A percentile compares a stretch with the other conserved stretches of the same genome.
phyloP scores from a whole-genome alignment of 2,113 vertebrate species.

The Hippocampus guttulatus region DNA sequence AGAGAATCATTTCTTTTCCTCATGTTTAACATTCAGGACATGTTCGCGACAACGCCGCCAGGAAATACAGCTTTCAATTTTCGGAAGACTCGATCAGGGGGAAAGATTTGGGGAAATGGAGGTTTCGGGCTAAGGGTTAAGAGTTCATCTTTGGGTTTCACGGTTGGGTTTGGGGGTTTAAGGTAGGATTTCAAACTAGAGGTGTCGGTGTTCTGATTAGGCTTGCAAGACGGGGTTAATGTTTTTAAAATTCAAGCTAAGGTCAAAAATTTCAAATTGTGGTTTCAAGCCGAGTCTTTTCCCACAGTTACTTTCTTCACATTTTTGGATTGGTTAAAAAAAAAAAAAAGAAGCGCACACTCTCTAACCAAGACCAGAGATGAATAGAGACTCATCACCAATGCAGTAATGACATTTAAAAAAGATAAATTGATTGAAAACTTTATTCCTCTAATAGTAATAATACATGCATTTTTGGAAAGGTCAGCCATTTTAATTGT shows the following conservation, averaged over 20 bases:
- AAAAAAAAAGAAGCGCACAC: too few species aligned
- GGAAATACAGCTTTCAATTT: not conserved
- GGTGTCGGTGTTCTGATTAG: not conserved
- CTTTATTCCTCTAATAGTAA: not conserved
- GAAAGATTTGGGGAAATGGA: not conserved
- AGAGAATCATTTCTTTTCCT: not conserved
- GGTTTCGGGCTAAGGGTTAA: not conserved
- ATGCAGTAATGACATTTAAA: not conserved
- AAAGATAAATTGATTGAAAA: not conserved
- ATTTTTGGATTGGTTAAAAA: too few species aligned
- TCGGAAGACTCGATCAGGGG: not conserved
- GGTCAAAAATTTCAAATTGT: not conserved
- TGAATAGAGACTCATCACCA: not conserved
- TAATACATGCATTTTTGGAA: conserved; percentile 1
- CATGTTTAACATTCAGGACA: conserved; percentile 8
- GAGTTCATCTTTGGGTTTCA: not conserved
- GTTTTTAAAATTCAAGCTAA: not conserved
- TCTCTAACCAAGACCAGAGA: not conserved
- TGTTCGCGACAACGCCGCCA: not conserved
- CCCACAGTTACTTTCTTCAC: too few species aligned
- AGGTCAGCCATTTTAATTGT: conserved; percentile 4
- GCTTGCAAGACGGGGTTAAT: not conserved
- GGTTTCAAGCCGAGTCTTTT: not conserved
- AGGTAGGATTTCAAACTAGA: not conserved
- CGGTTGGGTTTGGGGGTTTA: not conserved